These are phyloP conservation scores for Zeugodacus cucurbitae DNA, from an alignment of 1,140 invertebrate genomes.

Conservation along the genomic window DNA sequence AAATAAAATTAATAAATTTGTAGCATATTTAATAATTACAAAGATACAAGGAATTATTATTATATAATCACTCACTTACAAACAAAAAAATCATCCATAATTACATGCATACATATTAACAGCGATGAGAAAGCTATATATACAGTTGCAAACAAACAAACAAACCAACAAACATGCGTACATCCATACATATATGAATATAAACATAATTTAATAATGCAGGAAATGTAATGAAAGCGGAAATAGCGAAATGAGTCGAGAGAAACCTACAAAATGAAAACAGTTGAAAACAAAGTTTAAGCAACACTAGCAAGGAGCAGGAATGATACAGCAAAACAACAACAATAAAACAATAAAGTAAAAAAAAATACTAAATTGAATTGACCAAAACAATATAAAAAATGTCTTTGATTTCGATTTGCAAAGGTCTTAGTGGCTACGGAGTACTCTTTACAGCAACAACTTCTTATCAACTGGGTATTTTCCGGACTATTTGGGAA, in stretches of 20 bases:
- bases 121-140: neutral
- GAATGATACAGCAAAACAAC: constrained; percentile 9
- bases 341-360: constrained; percentile 55
- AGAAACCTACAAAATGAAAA: neutral
- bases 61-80: constrained; percentile 12
- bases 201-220: constrained; percentile 49
- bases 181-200: constrained; percentile 54
- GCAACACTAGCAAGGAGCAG: neutral
- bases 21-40: constrained; percentile 53
- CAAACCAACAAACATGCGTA: constrained; percentile 1
- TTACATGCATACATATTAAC: neutral
- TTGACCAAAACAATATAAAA: constrained; percentile 51
- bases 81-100: neutral
- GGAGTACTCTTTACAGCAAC: no score
- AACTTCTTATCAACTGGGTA: no score
- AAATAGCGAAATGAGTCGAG: neutral
- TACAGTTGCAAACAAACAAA: neutral
- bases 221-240: constrained; percentile 43
- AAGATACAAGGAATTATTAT: constrained; percentile 38
- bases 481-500: no score
- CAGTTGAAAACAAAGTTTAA: neutral
- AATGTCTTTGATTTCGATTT: neutral
- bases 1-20: constrained; percentile 52
- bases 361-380: constrained; percentile 64
- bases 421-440: neutral